phyloP scores from a whole-genome alignment of 1,140 invertebrate species.

The Aporrectodea caliginosa region DNA sequence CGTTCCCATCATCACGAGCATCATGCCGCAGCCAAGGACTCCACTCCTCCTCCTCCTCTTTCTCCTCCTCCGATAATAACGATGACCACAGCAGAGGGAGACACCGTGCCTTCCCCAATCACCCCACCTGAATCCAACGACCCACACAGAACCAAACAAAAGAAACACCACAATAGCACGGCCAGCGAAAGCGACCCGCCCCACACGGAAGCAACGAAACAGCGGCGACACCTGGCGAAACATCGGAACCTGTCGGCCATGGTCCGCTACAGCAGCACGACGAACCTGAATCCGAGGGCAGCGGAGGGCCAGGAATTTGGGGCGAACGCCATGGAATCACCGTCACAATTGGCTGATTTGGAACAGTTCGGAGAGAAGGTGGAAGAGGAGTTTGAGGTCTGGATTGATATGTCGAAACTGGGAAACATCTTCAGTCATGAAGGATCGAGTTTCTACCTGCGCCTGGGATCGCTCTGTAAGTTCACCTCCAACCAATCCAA shows the following conservation, averaged over 20 bases:
- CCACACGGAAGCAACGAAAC: neutral
- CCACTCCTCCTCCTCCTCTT: too few species aligned
- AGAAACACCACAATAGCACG: neutral
- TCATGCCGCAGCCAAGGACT: too few species aligned
- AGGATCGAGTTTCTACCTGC: constrained; percentile 26
- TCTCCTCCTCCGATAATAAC: neutral
- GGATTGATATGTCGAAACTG: constrained; percentile 16
- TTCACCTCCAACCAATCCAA: neutral
- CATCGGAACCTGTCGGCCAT: constrained; percentile 9
- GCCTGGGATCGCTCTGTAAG: constrained; percentile 28
- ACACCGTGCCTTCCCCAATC: too few species aligned
- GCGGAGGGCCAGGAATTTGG: neutral
- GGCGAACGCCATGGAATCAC: neutral
- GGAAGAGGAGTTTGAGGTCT: constrained; percentile 15
- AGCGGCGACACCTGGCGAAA: neutral
- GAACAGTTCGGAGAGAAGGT: neutral
- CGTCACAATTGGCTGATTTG: neutral
- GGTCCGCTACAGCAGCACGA: constrained; percentile 7
- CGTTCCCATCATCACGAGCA: too few species aligned
- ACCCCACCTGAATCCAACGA: too few species aligned
- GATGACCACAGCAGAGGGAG: neutral
- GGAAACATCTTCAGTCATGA: constrained; percentile 27
- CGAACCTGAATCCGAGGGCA: neutral
- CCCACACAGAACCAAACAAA: too few species aligned
- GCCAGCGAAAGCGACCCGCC: neutral